Base-by-base conservation (phyloP, 2,888 invertebrate species). In the Drosophila yooni region DNA sequence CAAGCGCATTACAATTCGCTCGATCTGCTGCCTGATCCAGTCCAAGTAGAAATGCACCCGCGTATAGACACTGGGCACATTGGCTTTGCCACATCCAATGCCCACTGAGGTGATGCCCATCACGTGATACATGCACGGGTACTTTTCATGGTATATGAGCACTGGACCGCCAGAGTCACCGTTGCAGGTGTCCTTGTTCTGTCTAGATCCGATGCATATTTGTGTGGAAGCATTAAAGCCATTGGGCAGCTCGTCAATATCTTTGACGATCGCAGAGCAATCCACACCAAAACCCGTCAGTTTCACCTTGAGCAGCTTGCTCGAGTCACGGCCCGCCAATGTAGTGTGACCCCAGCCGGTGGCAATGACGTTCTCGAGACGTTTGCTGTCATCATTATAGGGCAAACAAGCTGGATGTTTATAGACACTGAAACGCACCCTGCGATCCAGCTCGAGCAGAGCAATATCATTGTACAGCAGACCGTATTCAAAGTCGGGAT, bases 391-490 rank as follows among this genome's bases (percentile, higher is more conserved):
- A 38, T 80, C 63, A 8, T 58, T 67, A 11, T 80, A 76, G 13
- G 92, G 94, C 50, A 94, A 86, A 70, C 94, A 94, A 1, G 94
- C 93, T 0, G 94, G 94, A 58, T 93, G 88, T 34, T 94, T 92
- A 73, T 92, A 93, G 2, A 88, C 91, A 59, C 87, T 91, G 64
- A 94, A 93, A 6, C 73, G 70, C 0, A 93, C 93, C 0, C 84
- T 76, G 0, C 87, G 75, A 10, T 90, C 89, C 56, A 95, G 79
- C 65, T 92, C 90, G 13, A 95, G 81, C 13, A 95, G 83, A 0
- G 94, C 95, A 29, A 95, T 94, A 84, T 95, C 95, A 82, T 95
- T 94, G 81, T 94, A 94, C 27, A 93, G 86, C 0, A 92, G 83
- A 2, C 92, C 88, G 10, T 89, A 10, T 2, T 79, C 85, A 79